Conservation (phyloP, 2,888 invertebrate genomes). For the Ecliptopera silaceata region DNA sequence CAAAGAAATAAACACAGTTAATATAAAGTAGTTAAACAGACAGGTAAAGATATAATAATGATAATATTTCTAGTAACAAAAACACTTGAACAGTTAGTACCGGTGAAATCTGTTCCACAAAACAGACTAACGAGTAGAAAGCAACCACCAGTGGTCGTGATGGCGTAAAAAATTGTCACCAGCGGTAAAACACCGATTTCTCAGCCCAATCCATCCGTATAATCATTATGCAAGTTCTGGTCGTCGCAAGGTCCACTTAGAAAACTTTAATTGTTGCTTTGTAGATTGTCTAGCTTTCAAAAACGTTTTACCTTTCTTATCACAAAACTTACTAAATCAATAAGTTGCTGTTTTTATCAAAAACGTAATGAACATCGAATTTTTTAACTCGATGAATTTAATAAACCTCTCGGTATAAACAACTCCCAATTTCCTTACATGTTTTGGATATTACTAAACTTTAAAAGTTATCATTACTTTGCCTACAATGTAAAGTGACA, state of each 20-base stretch:
- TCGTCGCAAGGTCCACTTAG: constrained; percentile 22
- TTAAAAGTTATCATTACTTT: too few species aligned
- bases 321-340: too few species aligned
- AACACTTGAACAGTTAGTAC: not conserved
- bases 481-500: too few species aligned
- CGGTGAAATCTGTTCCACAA: constrained; percentile 24
- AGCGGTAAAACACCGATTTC: constrained; percentile 48
- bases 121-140: constrained; percentile 43
- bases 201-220: constrained; percentile 43
- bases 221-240: constrained; percentile 38
- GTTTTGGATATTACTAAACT: too few species aligned
- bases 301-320: not conserved
- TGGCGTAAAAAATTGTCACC: constrained; percentile 56
- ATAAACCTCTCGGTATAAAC: too few species aligned
- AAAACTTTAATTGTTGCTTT: not conserved
- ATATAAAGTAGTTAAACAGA: not conserved
- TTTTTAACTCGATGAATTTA: too few species aligned
- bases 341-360: too few species aligned
- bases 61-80: constrained; percentile 1
- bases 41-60: not conserved
- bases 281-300: too few species aligned
- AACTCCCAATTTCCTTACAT: too few species aligned
- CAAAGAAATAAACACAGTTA: not conserved
- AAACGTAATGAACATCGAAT: too few species aligned
- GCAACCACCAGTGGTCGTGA: constrained; percentile 31